Base-by-base conservation (phyloP, 2,888 invertebrate genomes). In the Lacanobia wlatinum region DNA sequence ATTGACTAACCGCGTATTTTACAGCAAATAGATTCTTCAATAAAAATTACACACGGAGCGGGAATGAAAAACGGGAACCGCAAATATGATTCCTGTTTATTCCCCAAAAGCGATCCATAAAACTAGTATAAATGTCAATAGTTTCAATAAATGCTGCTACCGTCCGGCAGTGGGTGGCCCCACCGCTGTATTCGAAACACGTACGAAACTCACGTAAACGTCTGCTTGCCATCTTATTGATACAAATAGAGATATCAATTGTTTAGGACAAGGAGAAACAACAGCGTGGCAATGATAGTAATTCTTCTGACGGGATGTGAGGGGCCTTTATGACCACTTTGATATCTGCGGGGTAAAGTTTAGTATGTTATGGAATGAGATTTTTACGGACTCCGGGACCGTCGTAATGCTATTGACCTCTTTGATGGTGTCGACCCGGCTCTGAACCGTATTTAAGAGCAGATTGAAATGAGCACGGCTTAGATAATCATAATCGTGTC, bases 231-330 rank as follows among this genome's bases (percentile, higher is more conserved):
- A 93, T 93, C 94, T 95, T 95, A 96, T 96, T 96, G 96, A 95
- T 96, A 96, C 96, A 96, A 96, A 96, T 95, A 95, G 95, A 95
- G 93, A 95, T 95, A 95, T 94, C 95, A 95, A 96, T 96, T 96
- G 96, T 95, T 96, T 94, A 90, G 93, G 94, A 95, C 95, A 94
- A 91, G 93, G 89, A 91, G 90, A 91, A 93, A 94, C 92, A 92
- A 91, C 92, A 89, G 87, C 87, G 93, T 93, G 94, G 90, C 92
- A 92, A 93, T 93, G 91, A 91, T 91, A 92, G 92, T 92, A 90
- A 92, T 94, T 92, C 92, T 90, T 89, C 84, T 86, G 89, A 88
- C 88, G 88, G 87, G 87, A 90, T 89, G 88, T 89, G 88, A 87
- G 90, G 90, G 88, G 85, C 86, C 86, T 91, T 92, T 91, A 92